A percentile compares a stretch with the other conserved stretches of the same genome.
These are phyloP conservation scores for Conus betulinus DNA, from an alignment of 1,140 invertebrate species.

Conservation along the genomic window DNA sequence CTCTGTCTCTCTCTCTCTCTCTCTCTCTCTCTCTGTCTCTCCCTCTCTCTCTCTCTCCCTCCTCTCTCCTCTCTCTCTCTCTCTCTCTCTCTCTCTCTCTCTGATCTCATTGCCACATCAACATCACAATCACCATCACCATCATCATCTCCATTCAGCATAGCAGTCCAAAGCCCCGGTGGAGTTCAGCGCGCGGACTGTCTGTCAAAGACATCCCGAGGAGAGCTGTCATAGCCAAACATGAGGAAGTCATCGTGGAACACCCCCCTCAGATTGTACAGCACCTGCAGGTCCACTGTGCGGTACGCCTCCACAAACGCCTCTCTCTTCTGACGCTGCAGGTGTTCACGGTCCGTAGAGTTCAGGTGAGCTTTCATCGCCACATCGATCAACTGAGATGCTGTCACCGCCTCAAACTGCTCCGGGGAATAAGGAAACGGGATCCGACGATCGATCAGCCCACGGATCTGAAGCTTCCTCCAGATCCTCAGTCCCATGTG, in stretches of 20 bases:
- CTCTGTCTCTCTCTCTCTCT: no score
- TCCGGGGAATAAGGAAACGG: conserved; percentile 47
- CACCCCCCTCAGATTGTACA: conserved; percentile 35
- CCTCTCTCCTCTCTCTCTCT: no score
- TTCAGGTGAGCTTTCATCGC: conserved; percentile 18
- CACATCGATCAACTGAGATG: conserved; percentile 29
- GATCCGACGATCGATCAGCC: conserved; percentile 58
- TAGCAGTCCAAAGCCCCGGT: not conserved
- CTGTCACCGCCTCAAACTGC: not conserved
- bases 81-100: no score
- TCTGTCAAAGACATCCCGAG: conserved; percentile 34
- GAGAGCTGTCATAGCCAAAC: conserved; percentile 46
- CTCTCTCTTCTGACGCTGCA: conserved; percentile 35
- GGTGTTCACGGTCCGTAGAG: not conserved
- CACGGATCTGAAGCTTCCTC: conserved; percentile 67
- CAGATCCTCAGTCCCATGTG: conserved; percentile 58
- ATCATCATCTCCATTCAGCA: no score
- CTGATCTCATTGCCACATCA: not conserved
- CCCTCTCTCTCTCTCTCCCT: no score
- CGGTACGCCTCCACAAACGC: conserved; percentile 43
- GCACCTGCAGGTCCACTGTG: conserved; percentile 11
- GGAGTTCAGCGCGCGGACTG: not conserved
- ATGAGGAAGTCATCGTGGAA: conserved; percentile 45
- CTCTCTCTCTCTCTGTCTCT: no score
- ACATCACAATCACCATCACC: not conserved